Percentiles rank a stretch among this genome's conserved stretches.
Evolutionary conservation across 2,797 vertebrate genomes (phyloP).

Genomic region (Hyperoplus lanceolatus): DNA sequence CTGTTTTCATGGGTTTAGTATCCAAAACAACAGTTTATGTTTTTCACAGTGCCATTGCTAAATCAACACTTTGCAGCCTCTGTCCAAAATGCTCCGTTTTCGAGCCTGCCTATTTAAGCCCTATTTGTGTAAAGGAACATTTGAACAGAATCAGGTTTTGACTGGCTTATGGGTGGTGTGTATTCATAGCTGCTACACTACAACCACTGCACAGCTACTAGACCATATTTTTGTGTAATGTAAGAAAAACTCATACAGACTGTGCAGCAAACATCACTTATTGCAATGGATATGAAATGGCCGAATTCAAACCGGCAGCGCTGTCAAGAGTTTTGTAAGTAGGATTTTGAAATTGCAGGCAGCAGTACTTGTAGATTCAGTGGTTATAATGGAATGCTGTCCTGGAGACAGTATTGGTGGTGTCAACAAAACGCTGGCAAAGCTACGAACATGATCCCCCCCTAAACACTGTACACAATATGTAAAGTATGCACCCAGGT

Average conservation of each 20-base stretch:
- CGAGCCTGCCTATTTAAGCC: too few relatives aligned
- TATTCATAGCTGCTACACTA: background rate
- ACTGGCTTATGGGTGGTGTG: background rate
- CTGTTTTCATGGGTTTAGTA: too few relatives aligned
- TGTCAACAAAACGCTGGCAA: slow-evolving; percentile 30
- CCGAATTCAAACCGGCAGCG: slow-evolving; percentile 12
- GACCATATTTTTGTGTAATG: background rate
- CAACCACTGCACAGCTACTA: slow-evolving; percentile 12
- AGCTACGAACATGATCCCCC: slow-evolving; percentile 10
- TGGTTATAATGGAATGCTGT: slow-evolving; percentile 36
- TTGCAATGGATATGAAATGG: background rate
- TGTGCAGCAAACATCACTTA: slow-evolving; percentile 5
- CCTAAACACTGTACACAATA: slow-evolving; percentile 13
- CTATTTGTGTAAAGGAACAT: background rate
- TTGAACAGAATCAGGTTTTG: background rate
- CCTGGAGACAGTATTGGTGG: background rate
- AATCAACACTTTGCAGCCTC: too few relatives aligned
- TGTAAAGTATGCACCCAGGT: slow-evolving; percentile 23
- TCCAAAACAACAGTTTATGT: too few relatives aligned
- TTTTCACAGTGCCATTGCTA: too few relatives aligned
- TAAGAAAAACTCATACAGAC: background rate
- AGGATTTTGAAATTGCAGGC: slow-evolving; percentile 30
- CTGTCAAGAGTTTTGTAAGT: slow-evolving; percentile 23
- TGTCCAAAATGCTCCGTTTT: too few relatives aligned
- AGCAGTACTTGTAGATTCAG: slow-evolving; percentile 20